Evolutionary conservation across 2,888 invertebrate genomes (phyloP).

Genomic region (Dryobota labecula): DNA sequence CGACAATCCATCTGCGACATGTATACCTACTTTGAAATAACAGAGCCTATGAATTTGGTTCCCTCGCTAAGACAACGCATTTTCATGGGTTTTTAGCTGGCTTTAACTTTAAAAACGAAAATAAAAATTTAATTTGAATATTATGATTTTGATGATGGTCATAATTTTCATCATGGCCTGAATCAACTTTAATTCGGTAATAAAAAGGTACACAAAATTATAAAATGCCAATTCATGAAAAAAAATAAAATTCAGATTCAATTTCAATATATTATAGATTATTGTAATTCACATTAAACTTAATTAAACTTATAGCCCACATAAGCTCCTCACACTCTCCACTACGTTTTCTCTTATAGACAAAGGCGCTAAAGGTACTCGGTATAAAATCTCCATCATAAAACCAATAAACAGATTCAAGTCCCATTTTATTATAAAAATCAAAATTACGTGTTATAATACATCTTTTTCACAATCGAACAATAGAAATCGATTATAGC

Average conservation of each 20-base stretch:
- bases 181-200: slow-evolving; percentile 54
- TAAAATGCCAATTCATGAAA: slow-evolving; percentile 89
- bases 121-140: slow-evolving; percentile 27
- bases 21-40: neutral
- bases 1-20: too few species aligned
- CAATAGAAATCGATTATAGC: slow-evolving; percentile 89
- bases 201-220: slow-evolving; percentile 74
- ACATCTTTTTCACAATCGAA: slow-evolving; percentile 89
- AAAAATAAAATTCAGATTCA: slow-evolving; percentile 90
- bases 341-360: slow-evolving; percentile 86
- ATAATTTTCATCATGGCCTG: slow-evolving; percentile 32
- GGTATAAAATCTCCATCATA: slow-evolving; percentile 90
- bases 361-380: slow-evolving; percentile 90
- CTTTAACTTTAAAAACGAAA: slow-evolving; percentile 18
- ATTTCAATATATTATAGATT: slow-evolving; percentile 91
- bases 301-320: slow-evolving; percentile 90
- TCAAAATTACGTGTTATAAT: slow-evolving; percentile 91
- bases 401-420: slow-evolving; percentile 91
- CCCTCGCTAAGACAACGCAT: neutral
- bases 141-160: slow-evolving; percentile 35
- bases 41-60: neutral
- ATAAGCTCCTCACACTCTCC: slow-evolving; percentile 89
- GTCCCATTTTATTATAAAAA: slow-evolving; percentile 91
- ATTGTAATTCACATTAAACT: slow-evolving; percentile 91
- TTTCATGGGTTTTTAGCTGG: slow-evolving; percentile 3